Percentiles rank a stretch among this genome's conserved stretches.
Conservation (phyloP, 1,140 invertebrate species). For the Drosophila rhopaloa region DNA sequence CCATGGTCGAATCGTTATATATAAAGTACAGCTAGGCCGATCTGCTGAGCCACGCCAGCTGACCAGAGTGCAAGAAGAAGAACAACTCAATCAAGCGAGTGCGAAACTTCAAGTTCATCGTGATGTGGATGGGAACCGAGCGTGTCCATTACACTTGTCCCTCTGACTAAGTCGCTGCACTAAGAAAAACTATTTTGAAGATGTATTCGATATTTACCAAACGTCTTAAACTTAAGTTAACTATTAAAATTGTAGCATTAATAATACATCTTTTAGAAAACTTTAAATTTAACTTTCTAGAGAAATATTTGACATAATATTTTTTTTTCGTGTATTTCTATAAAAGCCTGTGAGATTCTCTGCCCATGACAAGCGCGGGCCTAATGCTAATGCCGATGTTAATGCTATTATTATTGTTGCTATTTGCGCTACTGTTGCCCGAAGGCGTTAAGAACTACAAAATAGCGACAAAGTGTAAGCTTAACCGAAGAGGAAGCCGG, state of each 20-base stretch:
- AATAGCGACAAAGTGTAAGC: slow-evolving; percentile 68
- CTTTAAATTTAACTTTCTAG: too few species aligned
- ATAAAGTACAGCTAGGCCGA: slow-evolving; percentile 77
- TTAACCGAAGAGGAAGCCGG: slow-evolving; percentile 37
- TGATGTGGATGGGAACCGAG: slow-evolving; percentile 60
- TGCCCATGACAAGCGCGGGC: slow-evolving; percentile 42
- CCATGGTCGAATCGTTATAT: slow-evolving; percentile 57
- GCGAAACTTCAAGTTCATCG: slow-evolving; percentile 44
- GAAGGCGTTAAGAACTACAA: slow-evolving; percentile 60
- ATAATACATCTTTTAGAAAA: too few species aligned
- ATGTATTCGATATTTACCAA: neutral
- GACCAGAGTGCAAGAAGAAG: slow-evolving; percentile 45
- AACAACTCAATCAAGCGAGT: slow-evolving; percentile 79
- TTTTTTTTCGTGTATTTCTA: slow-evolving; percentile 14
- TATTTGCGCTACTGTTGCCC: slow-evolving; percentile 48
- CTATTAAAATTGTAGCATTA: too few species aligned
- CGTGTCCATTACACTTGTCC: slow-evolving; percentile 61
- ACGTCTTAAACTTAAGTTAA: too few species aligned
- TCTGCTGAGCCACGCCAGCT: slow-evolving; percentile 62
- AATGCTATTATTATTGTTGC: slow-evolving; percentile 54
- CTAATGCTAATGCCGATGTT: slow-evolving; percentile 50
- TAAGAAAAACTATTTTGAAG: neutral
- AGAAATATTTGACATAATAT: too few species aligned
- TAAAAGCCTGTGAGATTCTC: slow-evolving; percentile 11
- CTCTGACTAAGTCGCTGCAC: slow-evolving; percentile 3